Percentiles rank a stretch among this genome's conserved stretches.
Conservation (phyloP, 2,113 vertebrate species). For the Tor tambroides region DNA sequence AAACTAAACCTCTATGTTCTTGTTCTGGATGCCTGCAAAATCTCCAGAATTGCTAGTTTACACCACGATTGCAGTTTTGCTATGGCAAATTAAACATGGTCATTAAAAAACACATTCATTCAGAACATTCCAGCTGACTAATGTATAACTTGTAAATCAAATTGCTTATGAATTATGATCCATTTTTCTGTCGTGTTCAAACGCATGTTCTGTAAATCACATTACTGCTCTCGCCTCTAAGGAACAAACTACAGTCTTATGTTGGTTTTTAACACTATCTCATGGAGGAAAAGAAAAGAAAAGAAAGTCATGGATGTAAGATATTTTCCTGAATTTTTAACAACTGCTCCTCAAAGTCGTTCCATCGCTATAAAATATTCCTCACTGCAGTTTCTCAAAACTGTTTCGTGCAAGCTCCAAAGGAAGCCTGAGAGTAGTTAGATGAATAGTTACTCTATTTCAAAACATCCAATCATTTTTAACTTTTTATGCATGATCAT, state of each 20-base stretch:
- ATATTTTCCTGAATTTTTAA: neutral
- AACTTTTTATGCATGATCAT: constrained; percentile 27
- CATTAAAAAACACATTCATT: neutral
- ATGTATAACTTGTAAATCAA: neutral
- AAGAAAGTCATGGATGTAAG: neutral
- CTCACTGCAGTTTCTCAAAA: neutral
- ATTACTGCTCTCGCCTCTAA: neutral
- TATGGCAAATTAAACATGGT: constrained; percentile 16
- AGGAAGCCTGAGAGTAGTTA: neutral
- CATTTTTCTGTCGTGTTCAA: neutral
- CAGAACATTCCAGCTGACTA: neutral
- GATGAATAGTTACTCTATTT: constrained; percentile 20
- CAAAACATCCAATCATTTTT: constrained; percentile 21
- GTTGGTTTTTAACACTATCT: neutral
- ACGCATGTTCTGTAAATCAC: neutral
- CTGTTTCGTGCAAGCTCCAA: neutral
- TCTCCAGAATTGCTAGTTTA: constrained; percentile 22
- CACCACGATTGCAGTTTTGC: constrained; percentile 22
- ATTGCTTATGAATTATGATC: neutral
- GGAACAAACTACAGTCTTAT: neutral
- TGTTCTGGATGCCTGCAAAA: neutral
- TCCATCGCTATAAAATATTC: neutral
- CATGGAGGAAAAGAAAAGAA: neutral
- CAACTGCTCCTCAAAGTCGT: neutral
- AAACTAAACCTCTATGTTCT: constrained; percentile 26